Base-by-base conservation (phyloP, 2,888 invertebrate species). In the Leucoptera coffeella region DNA sequence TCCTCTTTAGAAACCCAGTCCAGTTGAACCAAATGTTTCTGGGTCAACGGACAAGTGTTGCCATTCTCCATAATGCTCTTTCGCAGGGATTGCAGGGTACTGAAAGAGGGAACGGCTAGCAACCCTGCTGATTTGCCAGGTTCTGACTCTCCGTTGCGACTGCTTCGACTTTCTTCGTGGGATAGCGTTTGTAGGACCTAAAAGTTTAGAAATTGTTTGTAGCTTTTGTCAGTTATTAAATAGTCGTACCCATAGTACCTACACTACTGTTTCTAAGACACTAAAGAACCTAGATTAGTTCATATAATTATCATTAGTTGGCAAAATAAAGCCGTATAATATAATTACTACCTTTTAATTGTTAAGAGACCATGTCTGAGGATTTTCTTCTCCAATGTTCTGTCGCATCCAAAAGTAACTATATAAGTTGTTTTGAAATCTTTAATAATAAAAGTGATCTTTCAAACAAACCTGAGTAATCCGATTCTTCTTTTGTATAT, bases 1-100 rank as follows among this genome's bases (percentile, higher is more conserved):
- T 99, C 97, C 56, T 99, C 99, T 39, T 96, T 94, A 0, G 96
- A 95, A 8, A 97, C 96, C 99, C 99, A 99, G 61, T 99, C 99
- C 20, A 97, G 64, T 47, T 95, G 95, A 1, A 96, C 94, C 14
- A 94, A 69, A 56, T 92, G 91, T 53, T 92, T 92, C 49, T 92
- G 92, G 0, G 90, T 90, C 19, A 92, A 53, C 0, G 90, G 89
- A 42, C 90, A 91, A 1, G 90, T 90, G 50, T 91, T 92, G 3
- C 91, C 92, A 48, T 90, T 88, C 54, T 92, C 91, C 39, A 88
- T 87, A 21, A 92, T 91, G 22, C 89, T 88, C 50, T 85, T 88
- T 30, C 89, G 74, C 29, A 92, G 53, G 0, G 90, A 90, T 38
- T 92, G 91, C 12, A 92, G 55, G 0, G 92, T 92, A 41, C 90